Evolutionary conservation across 2,888 invertebrate genomes (phyloP).

Genomic region (Eurytoma adleriae): DNA sequence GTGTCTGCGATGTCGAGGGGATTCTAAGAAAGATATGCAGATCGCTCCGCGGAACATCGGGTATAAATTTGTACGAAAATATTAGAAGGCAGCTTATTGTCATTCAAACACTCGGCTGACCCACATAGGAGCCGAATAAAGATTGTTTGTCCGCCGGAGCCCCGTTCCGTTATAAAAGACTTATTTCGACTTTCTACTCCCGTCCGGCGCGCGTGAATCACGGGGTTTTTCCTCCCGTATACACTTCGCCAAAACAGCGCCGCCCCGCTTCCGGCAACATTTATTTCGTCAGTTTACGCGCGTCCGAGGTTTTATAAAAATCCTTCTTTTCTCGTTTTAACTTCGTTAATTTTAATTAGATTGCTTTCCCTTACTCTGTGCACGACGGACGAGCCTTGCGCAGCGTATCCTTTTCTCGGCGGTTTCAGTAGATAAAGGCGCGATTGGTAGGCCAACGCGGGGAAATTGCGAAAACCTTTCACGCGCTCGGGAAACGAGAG

Average conservation of each 20-base stretch:
- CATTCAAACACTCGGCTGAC: slow-evolving; percentile 18
- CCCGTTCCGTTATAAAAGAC: not conserved
- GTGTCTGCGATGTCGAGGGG: too few species aligned
- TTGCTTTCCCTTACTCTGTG: too few species aligned
- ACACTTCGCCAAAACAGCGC: not conserved
- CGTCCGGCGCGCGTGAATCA: not conserved
- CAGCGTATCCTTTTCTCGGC: too few species aligned
- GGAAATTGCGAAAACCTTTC: not conserved
- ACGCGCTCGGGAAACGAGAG: too few species aligned
- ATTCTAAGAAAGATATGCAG: too few species aligned
- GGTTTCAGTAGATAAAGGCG: slow-evolving; percentile 18
- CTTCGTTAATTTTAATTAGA: too few species aligned
- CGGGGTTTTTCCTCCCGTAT: not conserved
- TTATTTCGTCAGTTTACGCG: not conserved
- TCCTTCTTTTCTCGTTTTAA: too few species aligned
- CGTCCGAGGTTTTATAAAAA: not conserved
- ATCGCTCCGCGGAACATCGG: too few species aligned
- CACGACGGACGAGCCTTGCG: too few species aligned
- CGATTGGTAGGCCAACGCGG: not conserved
- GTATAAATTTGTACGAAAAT: not conserved
- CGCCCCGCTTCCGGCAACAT: not conserved
- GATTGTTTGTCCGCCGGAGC: slow-evolving; percentile 4
- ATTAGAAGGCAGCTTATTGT: not conserved
- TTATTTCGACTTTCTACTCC: slow-evolving; percentile 11
- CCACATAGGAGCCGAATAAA: slow-evolving; percentile 10